Percentiles rank a stretch among this genome's conserved stretches.
Conservation (phyloP, 2,797 vertebrate genomes). For the Ptychobarbus kaznakovi region DNA sequence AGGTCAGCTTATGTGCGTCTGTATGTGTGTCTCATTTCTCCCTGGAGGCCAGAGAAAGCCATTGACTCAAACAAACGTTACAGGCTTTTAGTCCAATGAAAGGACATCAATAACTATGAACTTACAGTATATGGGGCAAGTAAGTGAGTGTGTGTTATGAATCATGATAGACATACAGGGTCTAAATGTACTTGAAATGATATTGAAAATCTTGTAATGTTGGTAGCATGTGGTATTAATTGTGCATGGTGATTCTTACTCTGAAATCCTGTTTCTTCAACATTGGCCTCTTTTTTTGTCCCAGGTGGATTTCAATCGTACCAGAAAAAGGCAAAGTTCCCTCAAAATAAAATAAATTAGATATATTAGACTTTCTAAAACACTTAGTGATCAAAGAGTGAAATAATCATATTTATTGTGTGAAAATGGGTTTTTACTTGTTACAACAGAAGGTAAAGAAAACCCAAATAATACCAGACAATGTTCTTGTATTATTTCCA, state of each 20-base stretch:
- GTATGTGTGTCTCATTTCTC: neutral
- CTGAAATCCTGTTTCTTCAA: neutral
- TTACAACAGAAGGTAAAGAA: neutral
- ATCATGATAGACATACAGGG: neutral
- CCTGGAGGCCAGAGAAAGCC: slow-evolving; percentile 38
- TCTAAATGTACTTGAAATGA: slow-evolving; percentile 1
- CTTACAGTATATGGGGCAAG: neutral
- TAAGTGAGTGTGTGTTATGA: neutral
- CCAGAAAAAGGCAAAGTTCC: neutral
- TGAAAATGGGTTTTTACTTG: neutral
- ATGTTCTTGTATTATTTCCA: neutral
- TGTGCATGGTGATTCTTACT: neutral
- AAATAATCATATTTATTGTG: neutral
- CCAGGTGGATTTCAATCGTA: neutral
- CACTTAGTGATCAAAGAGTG: neutral
- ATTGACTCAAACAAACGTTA: slow-evolving; percentile 7
- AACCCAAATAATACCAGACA: neutral
- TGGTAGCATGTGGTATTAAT: neutral
- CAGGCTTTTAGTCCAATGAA: slow-evolving; percentile 37
- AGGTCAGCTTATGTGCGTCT: slow-evolving; percentile 28
- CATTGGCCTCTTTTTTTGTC: neutral
- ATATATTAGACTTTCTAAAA: neutral
- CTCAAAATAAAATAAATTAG: neutral
- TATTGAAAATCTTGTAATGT: neutral
- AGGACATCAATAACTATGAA: slow-evolving; percentile 15